These are phyloP conservation scores for Chiropotes sagulatus DNA, from an alignment of 2,797 vertebrate genomes.

Conservation along the genomic window DNA sequence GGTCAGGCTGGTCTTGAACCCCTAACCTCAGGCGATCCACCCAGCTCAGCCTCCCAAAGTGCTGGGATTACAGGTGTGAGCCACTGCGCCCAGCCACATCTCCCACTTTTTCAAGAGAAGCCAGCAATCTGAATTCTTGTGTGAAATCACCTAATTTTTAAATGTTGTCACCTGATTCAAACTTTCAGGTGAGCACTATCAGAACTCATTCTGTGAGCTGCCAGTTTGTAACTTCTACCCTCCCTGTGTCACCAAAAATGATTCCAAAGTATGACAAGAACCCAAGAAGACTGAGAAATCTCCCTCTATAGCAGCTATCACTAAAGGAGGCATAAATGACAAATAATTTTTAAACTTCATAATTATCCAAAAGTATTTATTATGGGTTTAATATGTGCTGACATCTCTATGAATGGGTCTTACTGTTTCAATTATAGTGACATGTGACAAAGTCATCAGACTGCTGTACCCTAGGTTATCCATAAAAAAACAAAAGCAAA, in stretches of 20 bases:
- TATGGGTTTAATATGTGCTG: neutral
- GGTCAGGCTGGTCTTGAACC: too few species aligned
- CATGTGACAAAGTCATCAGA: neutral
- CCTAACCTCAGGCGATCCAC: too few species aligned
- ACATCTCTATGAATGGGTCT: neutral
- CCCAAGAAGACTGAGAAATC: conserved; percentile 10
- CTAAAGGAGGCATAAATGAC: neutral
- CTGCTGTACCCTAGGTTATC: neutral
- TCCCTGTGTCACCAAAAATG: neutral
- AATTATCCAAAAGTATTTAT: neutral
- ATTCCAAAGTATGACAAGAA: neutral
- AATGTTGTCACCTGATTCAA: neutral
- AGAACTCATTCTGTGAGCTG: neutral
- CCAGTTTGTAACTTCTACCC: neutral
- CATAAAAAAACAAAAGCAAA: neutral
- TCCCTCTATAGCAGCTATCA: neutral
- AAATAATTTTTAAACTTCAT: neutral
- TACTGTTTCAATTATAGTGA: neutral
- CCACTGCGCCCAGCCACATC: neutral
- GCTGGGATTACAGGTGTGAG: too few species aligned
- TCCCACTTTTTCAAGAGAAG: neutral
- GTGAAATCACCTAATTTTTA: conserved; percentile 23
- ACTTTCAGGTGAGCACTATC: neutral
- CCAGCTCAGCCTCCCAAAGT: too few species aligned
- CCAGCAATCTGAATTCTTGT: neutral